Evolutionary conservation across 2,113 vertebrate species (phyloP).

Genomic region (Thryonomys swinderianus): DNA sequence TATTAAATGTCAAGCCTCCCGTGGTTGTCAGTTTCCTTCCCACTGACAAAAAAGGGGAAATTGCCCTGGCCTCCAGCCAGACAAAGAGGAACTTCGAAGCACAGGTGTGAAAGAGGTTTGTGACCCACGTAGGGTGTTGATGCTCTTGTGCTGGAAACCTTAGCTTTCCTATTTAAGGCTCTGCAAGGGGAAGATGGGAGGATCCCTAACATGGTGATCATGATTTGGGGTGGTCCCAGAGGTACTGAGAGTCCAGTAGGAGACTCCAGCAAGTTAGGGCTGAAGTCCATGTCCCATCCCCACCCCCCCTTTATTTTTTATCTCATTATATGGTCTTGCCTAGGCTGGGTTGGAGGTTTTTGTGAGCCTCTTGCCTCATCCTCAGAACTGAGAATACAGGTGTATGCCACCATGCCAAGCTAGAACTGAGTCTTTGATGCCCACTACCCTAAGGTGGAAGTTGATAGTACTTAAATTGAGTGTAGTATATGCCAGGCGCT

Average conservation of each 20-base stretch:
- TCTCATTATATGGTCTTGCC: neutral
- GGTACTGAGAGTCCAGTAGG: neutral
- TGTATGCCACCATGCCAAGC: neutral
- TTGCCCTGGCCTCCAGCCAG: neutral
- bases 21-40: constrained; percentile 62
- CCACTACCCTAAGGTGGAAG: no score
- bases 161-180: neutral
- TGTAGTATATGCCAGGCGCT: neutral
- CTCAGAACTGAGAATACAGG: neutral
- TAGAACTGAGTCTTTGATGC: neutral
- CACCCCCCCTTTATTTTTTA: neutral
- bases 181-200: neutral
- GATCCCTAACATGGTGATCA: neutral
- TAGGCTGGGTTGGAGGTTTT: neutral
- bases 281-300: neutral
- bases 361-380: neutral
- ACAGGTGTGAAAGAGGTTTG: neutral
- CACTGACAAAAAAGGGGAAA: constrained; percentile 51
- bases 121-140: neutral
- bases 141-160: neutral
- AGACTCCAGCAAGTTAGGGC: neutral
- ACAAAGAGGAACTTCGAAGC: neutral
- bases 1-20: neutral
- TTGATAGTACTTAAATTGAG: neutral
- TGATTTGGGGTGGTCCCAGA: constrained; percentile 1